Conservation (phyloP, 1,140 invertebrate genomes). For the Asbolus verrucosus region DNA sequence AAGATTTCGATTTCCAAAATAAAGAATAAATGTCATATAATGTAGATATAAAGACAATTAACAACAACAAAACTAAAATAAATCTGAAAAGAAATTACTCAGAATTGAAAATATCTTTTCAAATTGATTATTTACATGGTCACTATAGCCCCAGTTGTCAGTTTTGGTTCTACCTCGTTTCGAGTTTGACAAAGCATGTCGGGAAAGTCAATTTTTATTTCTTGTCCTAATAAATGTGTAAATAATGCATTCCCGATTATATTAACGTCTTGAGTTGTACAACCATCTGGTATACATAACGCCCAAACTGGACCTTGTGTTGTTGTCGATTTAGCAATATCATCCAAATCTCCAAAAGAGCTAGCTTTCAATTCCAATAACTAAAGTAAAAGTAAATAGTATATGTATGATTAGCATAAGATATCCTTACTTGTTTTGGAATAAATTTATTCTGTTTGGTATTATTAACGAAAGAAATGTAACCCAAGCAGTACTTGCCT, state of each 20-base stretch:
- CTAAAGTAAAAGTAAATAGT: too few relatives aligned
- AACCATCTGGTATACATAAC: slow-evolving; percentile 52
- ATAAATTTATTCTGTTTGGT: too few relatives aligned
- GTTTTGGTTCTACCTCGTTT: slow-evolving; percentile 3
- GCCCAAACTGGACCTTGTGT: slow-evolving; percentile 42
- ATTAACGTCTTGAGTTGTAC: slow-evolving; percentile 41
- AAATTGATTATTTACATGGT: slow-evolving; percentile 51
- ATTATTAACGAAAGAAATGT: neutral
- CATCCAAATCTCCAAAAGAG: neutral
- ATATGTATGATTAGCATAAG: too few relatives aligned
- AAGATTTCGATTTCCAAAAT: neutral
- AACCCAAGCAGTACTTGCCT: slow-evolving; percentile 57
- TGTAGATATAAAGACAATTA: slow-evolving; percentile 42
- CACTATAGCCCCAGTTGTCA: slow-evolving; percentile 46
- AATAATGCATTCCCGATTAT: slow-evolving; percentile 2
- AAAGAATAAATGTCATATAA: slow-evolving; percentile 50
- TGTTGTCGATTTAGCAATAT: neutral
- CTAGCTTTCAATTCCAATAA: neutral
- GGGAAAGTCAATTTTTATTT: neutral
- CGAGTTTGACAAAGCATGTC: slow-evolving; percentile 47
- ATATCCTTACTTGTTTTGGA: too few relatives aligned
- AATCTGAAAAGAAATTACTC: slow-evolving; percentile 3
- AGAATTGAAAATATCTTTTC: neutral
- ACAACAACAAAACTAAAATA: neutral
- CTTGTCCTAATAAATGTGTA: neutral